Evolutionary conservation across 1,140 invertebrate species (phyloP), one percentile per base, ranked within the genome.

Genomic region (Pentalonia nigronervosa): DNA sequence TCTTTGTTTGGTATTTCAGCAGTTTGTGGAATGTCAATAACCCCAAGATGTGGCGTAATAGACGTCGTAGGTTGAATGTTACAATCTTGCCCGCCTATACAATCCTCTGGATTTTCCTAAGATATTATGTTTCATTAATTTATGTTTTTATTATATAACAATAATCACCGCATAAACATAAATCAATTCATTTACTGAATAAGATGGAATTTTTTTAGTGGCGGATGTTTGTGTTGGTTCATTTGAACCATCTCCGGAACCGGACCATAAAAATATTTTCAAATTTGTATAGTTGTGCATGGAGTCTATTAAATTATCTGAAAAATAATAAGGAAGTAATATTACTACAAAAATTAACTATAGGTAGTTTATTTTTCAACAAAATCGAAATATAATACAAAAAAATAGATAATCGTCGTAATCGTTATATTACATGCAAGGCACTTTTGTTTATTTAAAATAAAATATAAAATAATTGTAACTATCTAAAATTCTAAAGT

Each of bases 221-320:
- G 30, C 45, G 1, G 89, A 30, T 30, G 23, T 45, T 90, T 67
- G 7, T 41, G 50, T 41, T 7, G 94, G 94, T 34, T 94, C 94
- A 30, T 94, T 94, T 41, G 95, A 95, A 48, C 97, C 97, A 94
- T 98, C 97, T 3, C 98, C 97, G 0, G 97, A 97, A 1, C 97
- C 97, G 0, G 97, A 98, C 97, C 97, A 98, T 94, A 98, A 97
- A 95, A 98, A 98, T 41, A 95, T 98, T 97, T 94, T 98, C 97
- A 92, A 98, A 95, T 94, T 95, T 96, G 94, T 96, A 21, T 84
- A 93, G 60, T 93, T 93, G 91, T 93, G 91, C 45, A 84, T 84
- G 53, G 25, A 97, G 94, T 95, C 89, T n/a, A 56, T 90, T 41
- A 67, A n/a, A 41, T 90, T 90, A 45, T 90, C 89, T 90, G 36